Base-by-base conservation (phyloP, 2,113 vertebrate species). In the Triplophysa dalaica region DNA sequence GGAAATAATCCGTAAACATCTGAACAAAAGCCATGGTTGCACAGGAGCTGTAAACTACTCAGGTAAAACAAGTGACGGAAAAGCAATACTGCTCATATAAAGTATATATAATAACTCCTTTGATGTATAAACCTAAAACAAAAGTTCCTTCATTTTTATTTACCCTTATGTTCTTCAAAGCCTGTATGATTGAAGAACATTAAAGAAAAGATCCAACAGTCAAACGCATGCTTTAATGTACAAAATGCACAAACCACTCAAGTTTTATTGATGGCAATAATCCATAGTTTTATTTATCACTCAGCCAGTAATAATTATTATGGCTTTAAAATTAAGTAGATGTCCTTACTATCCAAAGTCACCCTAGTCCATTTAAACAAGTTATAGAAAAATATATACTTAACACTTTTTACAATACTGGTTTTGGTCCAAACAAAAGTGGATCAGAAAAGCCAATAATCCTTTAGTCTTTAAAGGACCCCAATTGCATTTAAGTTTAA, bases 391-490 rank as follows among this genome's bases (percentile, higher is more conserved):
- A 98, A 99, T 98, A 98, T 99, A 99, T 98, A 98, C 94, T 98
- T 97, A 98, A 97, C 96, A 98, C 96, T 98, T 99, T 99, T 95
- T 99, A 99, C 98, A 99, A 98, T 98, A 99, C 98, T 98, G 97
- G 95, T 96, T 98, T 99, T 98, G 98, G 96, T 99, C 98, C 98
- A 99, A 99, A 98, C 96, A 99, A 98, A 99, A 99, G 96, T 99
- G 97, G 97, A 99, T 98, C 97, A 98, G 95, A 98, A 98, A 98
- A 96, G 96, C 97, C 96, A 99, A 99, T 98, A 98, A 95, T 96
- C 96, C 94, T 96, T 93, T 92, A 91, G 81, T 92, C 91, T 93
- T 98, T 94, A 98, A 98, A 97, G 96, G 96, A 95, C 95, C 94
- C 93, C 97, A 98, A 98, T 98, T 97, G 93, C 94, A 95, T 95